Base-by-base conservation (phyloP, 2,888 invertebrate species). In the Ophonus ardosiacus region DNA sequence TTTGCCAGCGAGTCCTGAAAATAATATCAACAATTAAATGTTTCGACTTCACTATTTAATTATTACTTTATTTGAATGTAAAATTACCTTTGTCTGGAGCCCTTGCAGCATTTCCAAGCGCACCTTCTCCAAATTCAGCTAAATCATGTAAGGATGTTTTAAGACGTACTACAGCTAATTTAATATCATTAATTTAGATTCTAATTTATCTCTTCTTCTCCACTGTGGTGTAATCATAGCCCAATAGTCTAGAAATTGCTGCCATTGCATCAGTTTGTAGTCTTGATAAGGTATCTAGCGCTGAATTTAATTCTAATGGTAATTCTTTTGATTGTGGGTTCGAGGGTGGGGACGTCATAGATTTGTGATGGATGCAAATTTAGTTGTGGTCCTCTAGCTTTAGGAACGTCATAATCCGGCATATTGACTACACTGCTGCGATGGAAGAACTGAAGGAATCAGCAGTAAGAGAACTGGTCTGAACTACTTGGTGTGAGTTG, bases 71-170 rank as follows among this genome's bases (percentile, higher is more conserved):
- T 40, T 18, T 21, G 56, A 59, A 80, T 31, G 15, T 13, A n/a
- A 78, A 38, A 13, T 91, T 89, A 93, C 94, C 95, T 92, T 96
- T 96, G 90, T 97, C 97, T 87, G 96, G 95, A 78, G 96, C 96
- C 90, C 95, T 94, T 61, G 95, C 94, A 7, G 97, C 97, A 90
- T 98, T 98, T 56, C 97, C 97, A 85, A 98, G 92, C 31, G 97
- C 95, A 51, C 98, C 97, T 90, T 97, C 97, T 0, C 96, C 95
- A 90, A 98, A 98, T 87, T 97, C 96, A 0, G 97, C 94, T 85
- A 98, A 94, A 92, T 98, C 97, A 90, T 97, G 96, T 43, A 98
- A 91, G 0, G 97, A 95, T 3, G 96, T 96, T 87, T 96, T 93
- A 71, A 98, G 92, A 80, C 96, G 93, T 6, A 95, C 94, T 65